Conservation (phyloP, 2,888 invertebrate genomes). For the Ennomos fuscantarius region DNA sequence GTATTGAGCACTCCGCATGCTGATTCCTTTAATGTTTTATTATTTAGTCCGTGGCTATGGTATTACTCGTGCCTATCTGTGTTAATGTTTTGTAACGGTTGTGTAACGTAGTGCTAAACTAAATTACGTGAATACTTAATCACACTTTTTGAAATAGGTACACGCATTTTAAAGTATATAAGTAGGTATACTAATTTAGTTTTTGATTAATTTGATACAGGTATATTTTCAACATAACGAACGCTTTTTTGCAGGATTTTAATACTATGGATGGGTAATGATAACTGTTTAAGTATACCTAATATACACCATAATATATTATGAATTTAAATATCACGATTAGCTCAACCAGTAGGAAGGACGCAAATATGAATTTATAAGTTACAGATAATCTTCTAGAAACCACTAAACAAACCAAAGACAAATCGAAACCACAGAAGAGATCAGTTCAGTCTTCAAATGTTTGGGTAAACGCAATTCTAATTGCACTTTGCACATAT, state of each 20-base stretch:
- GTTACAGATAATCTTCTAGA: conserved; percentile 11
- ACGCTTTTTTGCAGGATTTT: too few relatives aligned
- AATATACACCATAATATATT: not conserved
- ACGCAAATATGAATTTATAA: conserved; percentile 4
- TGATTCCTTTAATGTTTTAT: not conserved
- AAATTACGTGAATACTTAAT: conserved; percentile 1
- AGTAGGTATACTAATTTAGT: too few relatives aligned
- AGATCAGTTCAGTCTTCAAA: not conserved
- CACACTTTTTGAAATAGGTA: not conserved
- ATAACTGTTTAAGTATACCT: too few relatives aligned
- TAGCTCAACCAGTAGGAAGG: conserved; percentile 7
- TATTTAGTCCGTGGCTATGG: not conserved
- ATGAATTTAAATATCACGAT: not conserved
- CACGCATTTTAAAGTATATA: too few relatives aligned
- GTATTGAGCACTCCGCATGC: not conserved
- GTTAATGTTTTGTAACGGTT: not conserved
- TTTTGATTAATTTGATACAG: too few relatives aligned
- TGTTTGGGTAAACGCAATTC: conserved; percentile 11
- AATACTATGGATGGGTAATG: too few relatives aligned
- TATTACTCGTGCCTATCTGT: not conserved
- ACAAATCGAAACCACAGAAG: too few relatives aligned
- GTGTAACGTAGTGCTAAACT: conserved; percentile 1
- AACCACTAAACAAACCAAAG: not conserved
- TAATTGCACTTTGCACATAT: conserved; percentile 9
- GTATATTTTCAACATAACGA: too few relatives aligned